Percentiles rank a stretch among this genome's conserved stretches.
Evolutionary conservation across 2,113 vertebrate genomes (phyloP).

Genomic region (Vombatus ursinus): DNA sequence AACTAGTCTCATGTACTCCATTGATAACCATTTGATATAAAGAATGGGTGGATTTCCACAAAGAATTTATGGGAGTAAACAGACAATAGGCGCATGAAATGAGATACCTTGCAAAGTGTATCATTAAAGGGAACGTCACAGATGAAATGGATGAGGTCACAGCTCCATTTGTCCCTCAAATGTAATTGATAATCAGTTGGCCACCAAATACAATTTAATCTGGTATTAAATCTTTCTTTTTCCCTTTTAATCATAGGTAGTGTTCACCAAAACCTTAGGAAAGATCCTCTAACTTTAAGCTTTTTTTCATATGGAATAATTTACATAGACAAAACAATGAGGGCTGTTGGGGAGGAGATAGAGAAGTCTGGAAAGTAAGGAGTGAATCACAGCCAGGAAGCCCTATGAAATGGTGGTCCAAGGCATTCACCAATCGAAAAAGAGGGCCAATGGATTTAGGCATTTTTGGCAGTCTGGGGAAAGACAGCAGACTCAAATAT

Average conservation of each 20-base stretch:
- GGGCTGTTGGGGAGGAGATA: not conserved
- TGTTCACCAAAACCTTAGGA: not conserved
- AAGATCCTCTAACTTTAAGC: not conserved
- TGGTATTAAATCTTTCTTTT: not conserved
- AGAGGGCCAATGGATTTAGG: not conserved
- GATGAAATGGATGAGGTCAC: not conserved
- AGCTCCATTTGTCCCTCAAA: not conserved
- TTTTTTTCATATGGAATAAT: not conserved
- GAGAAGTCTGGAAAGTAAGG: not conserved
- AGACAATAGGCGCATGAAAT: not conserved
- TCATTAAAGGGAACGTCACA: not conserved
- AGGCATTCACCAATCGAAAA: not conserved
- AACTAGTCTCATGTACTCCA: not conserved
- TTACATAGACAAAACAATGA: not conserved
- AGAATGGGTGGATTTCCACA: not conserved
- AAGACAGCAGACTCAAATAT: slow-evolving; percentile 57
- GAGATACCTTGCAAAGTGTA: not conserved
- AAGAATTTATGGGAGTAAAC: not conserved
- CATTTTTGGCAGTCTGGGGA: slow-evolving; percentile 46
- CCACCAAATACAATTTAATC: not conserved
- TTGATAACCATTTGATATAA: not conserved
- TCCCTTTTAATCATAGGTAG: not conserved
- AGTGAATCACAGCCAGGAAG: not conserved
- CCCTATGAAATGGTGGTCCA: not conserved
- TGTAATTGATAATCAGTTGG: not conserved